Conservation (phyloP, 2,888 invertebrate genomes). For the Neoascia interrupta region DNA sequence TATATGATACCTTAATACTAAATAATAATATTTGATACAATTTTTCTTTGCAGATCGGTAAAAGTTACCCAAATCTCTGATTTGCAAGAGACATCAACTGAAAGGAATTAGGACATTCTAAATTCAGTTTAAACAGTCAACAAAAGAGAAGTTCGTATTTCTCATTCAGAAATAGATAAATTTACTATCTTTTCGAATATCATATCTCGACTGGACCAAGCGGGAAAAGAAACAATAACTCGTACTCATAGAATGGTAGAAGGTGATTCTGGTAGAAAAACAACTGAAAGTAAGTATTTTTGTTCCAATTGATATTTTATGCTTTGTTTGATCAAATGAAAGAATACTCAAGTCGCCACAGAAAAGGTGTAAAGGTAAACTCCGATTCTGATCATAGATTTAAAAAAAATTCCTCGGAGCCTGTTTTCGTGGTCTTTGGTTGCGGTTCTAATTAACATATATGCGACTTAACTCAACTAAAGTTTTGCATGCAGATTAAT, state of each 20-base stretch:
- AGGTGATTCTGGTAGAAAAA: slow-evolving; percentile 90
- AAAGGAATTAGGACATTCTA: slow-evolving; percentile 28
- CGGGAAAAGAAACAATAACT: slow-evolving; percentile 77
- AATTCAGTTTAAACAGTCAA: slow-evolving; percentile 28
- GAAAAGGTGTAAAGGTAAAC: not conserved
- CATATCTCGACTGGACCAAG: slow-evolving; percentile 69
- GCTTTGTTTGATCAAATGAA: no score
- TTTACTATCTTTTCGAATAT: slow-evolving; percentile 24
- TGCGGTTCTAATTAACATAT: no score
- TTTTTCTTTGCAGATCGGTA: slow-evolving; percentile 74
- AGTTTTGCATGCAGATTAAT: no score
- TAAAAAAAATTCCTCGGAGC: not conserved
- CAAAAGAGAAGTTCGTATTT: not conserved
- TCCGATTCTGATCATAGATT: not conserved
- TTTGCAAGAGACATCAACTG: slow-evolving; percentile 17
- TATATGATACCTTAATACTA: no score
- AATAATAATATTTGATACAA: no score
- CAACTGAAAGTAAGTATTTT: slow-evolving; percentile 85
- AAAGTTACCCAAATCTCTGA: slow-evolving; percentile 60
- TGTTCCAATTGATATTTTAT: not conserved
- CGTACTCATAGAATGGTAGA: slow-evolving; percentile 93
- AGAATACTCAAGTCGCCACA: not conserved
- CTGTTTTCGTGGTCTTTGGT: no score
- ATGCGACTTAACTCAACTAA: no score
- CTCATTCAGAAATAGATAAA: slow-evolving; percentile 23